Conservation (phyloP, 2,113 vertebrate species). For the Albula glossodonta region DNA sequence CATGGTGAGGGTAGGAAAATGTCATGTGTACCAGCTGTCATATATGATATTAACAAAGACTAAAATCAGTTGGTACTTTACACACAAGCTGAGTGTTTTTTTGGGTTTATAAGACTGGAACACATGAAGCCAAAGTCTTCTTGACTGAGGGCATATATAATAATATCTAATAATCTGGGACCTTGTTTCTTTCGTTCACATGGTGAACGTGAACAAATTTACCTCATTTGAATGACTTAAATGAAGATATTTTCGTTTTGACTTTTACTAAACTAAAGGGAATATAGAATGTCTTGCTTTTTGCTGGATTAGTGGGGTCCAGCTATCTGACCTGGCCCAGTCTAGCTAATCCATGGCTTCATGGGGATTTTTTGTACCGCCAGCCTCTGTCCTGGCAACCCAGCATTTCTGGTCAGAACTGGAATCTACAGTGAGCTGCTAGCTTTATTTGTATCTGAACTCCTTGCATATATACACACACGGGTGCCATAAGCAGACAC, state of each 20-base stretch:
- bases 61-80: background rate
- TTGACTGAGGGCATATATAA: background rate
- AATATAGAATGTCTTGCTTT: background rate
- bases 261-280: slow-evolving; percentile 15
- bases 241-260: background rate
- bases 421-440: background rate
- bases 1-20: slow-evolving; percentile 27
- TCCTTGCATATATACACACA: background rate
- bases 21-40: slow-evolving; percentile 30
- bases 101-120: background rate
- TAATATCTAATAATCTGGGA: background rate
- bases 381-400: background rate
- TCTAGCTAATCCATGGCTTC: background rate
- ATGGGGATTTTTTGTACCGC: background rate
- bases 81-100: background rate
- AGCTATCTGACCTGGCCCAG: background rate
- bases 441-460: background rate
- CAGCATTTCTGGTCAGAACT: background rate
- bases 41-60: background rate
- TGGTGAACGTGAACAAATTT: background rate
- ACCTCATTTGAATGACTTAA: background rate
- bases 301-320: background rate
- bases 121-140: background rate
- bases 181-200: background rate
- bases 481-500: too few relatives aligned